These are phyloP conservation scores for Mellivora capensis DNA, from an alignment of 2,113 vertebrate species.

Conservation along the genomic window DNA sequence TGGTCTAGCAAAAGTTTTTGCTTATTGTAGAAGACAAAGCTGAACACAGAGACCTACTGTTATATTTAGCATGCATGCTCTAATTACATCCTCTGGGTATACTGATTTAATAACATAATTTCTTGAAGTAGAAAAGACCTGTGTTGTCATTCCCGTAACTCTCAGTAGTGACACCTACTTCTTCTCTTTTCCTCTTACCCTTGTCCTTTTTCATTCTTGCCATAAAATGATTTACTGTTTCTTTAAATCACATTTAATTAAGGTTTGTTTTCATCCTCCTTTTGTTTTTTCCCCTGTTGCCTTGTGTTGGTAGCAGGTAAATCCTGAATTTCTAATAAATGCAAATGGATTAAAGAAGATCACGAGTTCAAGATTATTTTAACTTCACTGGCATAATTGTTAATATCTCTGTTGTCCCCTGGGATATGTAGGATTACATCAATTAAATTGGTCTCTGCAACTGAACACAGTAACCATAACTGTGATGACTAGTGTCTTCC, in stretches of 20 bases:
- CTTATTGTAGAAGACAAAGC: background rate
- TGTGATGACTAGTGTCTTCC: slow-evolving; percentile 50
- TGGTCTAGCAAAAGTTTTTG: background rate
- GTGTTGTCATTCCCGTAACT: slow-evolving; percentile 49
- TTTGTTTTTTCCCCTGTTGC: slow-evolving; percentile 26
- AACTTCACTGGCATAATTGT: slow-evolving; percentile 50
- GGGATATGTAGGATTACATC: slow-evolving; percentile 31
- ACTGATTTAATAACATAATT: slow-evolving; percentile 53
- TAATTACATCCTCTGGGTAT: slow-evolving; percentile 64
- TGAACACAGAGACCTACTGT: background rate
- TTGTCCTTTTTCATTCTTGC: background rate
- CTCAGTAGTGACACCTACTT: background rate
- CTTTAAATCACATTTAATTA: slow-evolving; percentile 65
- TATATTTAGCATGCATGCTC: background rate
- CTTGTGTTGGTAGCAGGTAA: slow-evolving; percentile 44
- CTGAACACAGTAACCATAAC: slow-evolving; percentile 52
- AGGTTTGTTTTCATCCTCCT: background rate
- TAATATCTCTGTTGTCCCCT: slow-evolving; percentile 32
- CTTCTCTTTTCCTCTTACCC: background rate
- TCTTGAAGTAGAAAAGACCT: slow-evolving; percentile 52
- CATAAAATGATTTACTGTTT: slow-evolving; percentile 33
- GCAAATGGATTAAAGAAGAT: slow-evolving; percentile 62
- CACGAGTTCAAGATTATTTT: slow-evolving; percentile 62
- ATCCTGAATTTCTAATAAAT: slow-evolving; percentile 70
- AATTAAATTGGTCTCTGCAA: slow-evolving; percentile 59